Percentiles rank a stretch among this genome's conserved stretches.
Conservation (phyloP, 2,113 vertebrate species). For the Scartelaos histophorus region DNA sequence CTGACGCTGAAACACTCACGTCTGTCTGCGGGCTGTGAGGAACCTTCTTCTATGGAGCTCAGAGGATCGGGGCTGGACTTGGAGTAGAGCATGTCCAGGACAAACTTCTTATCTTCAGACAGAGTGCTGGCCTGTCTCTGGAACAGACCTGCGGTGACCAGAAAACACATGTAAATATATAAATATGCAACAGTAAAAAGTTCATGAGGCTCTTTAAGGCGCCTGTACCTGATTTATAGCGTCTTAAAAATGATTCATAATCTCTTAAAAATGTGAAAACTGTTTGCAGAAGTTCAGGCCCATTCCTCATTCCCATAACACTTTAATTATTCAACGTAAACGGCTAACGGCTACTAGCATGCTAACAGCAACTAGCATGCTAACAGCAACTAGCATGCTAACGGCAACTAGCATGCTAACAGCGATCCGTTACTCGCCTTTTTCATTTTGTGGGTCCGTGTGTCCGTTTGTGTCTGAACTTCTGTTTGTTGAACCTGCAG, state of each 20-base stretch:
- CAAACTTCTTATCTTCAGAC: slow-evolving; percentile 76
- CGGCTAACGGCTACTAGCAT: too few species aligned
- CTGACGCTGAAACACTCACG: background rate
- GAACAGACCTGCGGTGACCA: background rate
- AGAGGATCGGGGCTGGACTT: slow-evolving; percentile 46
- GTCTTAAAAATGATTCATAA: too few species aligned
- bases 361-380: background rate
- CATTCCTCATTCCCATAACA: too few species aligned
- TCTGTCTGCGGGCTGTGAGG: slow-evolving; percentile 5
- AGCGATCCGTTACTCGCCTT: slow-evolving; percentile 51
- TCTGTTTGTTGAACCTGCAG: background rate
- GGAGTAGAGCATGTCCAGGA: slow-evolving; percentile 81
- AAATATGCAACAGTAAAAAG: too few species aligned
- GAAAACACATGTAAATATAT: too few species aligned
- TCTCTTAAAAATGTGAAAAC: too few species aligned
- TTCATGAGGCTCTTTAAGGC: too few species aligned
- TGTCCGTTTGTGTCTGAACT: slow-evolving; percentile 23
- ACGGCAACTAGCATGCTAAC: background rate
- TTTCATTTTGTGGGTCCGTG: slow-evolving; percentile 45
- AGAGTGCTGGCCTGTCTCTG: slow-evolving; percentile 74
- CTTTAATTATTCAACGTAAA: too few species aligned
- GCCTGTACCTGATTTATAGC: too few species aligned
- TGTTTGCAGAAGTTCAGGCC: too few species aligned
- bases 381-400: background rate
- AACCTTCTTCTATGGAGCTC: slow-evolving; percentile 25